phyloP scores from a whole-genome alignment of 2,888 invertebrate species.

The Cremastinae sp. region DNA sequence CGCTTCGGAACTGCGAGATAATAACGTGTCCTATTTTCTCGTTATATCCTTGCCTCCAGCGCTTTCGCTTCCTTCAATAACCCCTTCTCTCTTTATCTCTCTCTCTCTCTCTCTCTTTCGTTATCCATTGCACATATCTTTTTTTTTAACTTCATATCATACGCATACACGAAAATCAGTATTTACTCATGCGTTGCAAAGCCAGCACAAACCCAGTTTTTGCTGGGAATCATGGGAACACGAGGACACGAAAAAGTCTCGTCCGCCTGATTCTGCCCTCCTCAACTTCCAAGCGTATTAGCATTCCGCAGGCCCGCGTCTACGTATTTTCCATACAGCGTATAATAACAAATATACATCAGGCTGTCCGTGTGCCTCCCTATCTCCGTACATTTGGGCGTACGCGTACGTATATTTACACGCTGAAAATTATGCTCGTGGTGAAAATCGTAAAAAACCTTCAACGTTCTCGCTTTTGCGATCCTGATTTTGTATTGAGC shows the following conservation, averaged over 20 bases:
- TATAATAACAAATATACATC: conserved; percentile 15
- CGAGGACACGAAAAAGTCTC: conserved; percentile 12
- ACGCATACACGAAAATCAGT: conserved; percentile 44
- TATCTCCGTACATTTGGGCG: background rate
- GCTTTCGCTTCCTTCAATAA: conserved; percentile 31
- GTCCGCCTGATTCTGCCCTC: background rate
- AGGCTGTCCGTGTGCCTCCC: background rate
- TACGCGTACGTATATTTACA: conserved; percentile 11
- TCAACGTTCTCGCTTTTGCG: background rate
- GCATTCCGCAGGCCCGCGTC: conserved; percentile 20
- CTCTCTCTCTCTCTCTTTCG: conserved; percentile 11
- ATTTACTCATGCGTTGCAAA: conserved; percentile 51
- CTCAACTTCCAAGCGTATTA: conserved; percentile 17
- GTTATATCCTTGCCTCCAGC: conserved; percentile 46
- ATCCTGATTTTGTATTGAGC: background rate
- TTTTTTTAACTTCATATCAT: conserved; percentile 3
- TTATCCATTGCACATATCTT: conserved; percentile 13
- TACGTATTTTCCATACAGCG: conserved; percentile 10
- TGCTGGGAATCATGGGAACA: conserved; percentile 18
- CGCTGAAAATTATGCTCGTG: conserved; percentile 4
- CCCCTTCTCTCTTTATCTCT: background rate
- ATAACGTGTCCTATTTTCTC: conserved; percentile 53
- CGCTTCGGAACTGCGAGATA: conserved; percentile 42
- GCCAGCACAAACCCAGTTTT: conserved; percentile 45
- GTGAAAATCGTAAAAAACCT: conserved; percentile 26